Conservation (phyloP, 2,888 invertebrate genomes). For the Phania funesta region DNA sequence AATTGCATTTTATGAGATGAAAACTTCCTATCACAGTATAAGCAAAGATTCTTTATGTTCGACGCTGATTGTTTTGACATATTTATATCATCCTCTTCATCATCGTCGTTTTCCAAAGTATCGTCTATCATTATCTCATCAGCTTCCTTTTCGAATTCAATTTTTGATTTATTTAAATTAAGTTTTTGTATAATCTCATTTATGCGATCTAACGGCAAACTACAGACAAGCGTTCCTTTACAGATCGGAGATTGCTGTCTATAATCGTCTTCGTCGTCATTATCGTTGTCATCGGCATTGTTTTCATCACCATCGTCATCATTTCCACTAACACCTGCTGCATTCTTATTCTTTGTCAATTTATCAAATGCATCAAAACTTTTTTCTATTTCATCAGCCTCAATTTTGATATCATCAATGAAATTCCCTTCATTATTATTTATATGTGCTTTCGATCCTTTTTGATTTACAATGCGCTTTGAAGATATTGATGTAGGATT, state of each 20-base stretch:
- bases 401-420: constrained; percentile 63
- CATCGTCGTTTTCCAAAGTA: constrained; percentile 59
- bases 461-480: constrained; percentile 62
- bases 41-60: constrained; percentile 77
- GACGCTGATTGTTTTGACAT: constrained; percentile 62
- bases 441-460: constrained; percentile 44
- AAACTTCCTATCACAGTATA: constrained; percentile 81
- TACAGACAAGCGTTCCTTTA: constrained; percentile 73
- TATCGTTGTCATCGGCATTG: constrained; percentile 10
- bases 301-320: constrained; percentile 29
- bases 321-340: constrained; percentile 60
- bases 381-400: constrained; percentile 64
- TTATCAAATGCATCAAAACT: constrained; percentile 49
- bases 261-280: constrained; percentile 21
- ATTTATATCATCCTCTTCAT: constrained; percentile 61
- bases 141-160: constrained; percentile 43
- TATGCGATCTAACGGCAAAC: constrained; percentile 78
- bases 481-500: constrained; percentile 55
- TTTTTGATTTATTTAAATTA: constrained; percentile 58
- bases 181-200: constrained; percentile 77
- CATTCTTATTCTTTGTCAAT: constrained; percentile 55
- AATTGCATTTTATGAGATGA: constrained; percentile 78
- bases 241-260: constrained; percentile 61
- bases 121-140: constrained; percentile 50
- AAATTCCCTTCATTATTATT: constrained; percentile 51